Base-by-base conservation (phyloP, 2,113 vertebrate species). In the Colius striatus region DNA sequence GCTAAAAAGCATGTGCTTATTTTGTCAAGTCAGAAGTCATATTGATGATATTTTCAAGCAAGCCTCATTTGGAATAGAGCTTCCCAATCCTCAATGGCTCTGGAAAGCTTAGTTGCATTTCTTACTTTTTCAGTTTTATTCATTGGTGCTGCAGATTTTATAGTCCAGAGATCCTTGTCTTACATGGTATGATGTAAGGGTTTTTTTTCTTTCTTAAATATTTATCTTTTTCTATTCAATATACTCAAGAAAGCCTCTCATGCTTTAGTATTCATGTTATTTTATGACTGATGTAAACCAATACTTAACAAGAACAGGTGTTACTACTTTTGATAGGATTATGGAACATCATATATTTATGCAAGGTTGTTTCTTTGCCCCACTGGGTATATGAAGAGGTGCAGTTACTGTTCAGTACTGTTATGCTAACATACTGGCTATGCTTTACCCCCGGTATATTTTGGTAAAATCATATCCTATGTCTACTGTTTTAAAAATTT, bases 131-230 rank as follows among this genome's bases (percentile, higher is more conserved):
- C 25, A 32, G 15, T 63, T 77, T 72, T 85, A 18, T 81, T 82
- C 32, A 21, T 18, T 30, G 30, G 67, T 68, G 22, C 18, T 48
- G 25, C 6, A 51, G 21, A 63, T 70, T 55, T 71, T 57, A 6
- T 48, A 48, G 19, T 51, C 30, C 14, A 66, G 65, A 58, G 51
- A 70, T 67, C 14, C 11, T 72, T 7, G 11, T 57, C 12, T 89
- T 67, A 29, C 3, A 5, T 1, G 3, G 6, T 51, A 21, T 60
- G 4, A 32, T 5, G 2, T 63, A 26, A 16, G 45, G 7, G 3
- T 55, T 63, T 68, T 75, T 71, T 72, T 53, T 6, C 29, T 66
- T 83, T 60, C n/a, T 84, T 61, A 45, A 32, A 7, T 91, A 8
- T 76, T 75, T 41, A 11, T 61, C 19, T 67, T 29, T 36, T 75